These are phyloP conservation scores for Aleiodes sp. DNA, from an alignment of 1,140 invertebrate genomes.

Conservation along the genomic window DNA sequence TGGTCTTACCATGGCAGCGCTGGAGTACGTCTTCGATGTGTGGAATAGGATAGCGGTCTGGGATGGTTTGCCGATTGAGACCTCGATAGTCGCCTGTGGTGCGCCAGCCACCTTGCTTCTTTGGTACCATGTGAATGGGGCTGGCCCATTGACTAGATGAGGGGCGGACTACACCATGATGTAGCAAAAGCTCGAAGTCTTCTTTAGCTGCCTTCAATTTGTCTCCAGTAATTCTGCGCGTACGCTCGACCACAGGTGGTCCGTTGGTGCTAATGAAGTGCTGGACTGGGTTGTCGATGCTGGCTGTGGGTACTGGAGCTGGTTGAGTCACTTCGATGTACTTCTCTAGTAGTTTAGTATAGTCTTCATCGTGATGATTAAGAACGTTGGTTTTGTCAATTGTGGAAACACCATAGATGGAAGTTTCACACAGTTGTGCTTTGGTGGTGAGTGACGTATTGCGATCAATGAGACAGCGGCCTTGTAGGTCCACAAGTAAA, in stretches of 20 bases:
- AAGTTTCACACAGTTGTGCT: neutral
- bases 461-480: conserved; percentile 23
- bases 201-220: conserved; percentile 35
- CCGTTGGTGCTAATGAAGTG: conserved; percentile 39
- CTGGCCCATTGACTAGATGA: conserved; percentile 55
- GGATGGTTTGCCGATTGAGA: conserved; percentile 51
- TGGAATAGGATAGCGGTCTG: conserved; percentile 48
- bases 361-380: neutral
- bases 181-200: conserved; percentile 44
- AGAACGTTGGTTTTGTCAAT: neutral
- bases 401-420: neutral
- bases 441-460: neutral
- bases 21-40: conserved; percentile 50
- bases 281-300: no score
- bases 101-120: conserved; percentile 47
- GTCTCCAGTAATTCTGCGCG: conserved; percentile 40
- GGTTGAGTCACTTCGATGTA: neutral
- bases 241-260: conserved; percentile 37
- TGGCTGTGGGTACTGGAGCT: no score
- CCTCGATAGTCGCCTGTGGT: conserved; percentile 52
- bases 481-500: conserved; percentile 33
- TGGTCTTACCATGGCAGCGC: conserved; percentile 41
- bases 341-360: neutral
- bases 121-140: conserved; percentile 50
- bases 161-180: conserved; percentile 41